A percentile compares a stretch with the other conserved stretches of the same genome.
Conservation (phyloP, 2,888 invertebrate genomes). For the Catocala fraxini region DNA sequence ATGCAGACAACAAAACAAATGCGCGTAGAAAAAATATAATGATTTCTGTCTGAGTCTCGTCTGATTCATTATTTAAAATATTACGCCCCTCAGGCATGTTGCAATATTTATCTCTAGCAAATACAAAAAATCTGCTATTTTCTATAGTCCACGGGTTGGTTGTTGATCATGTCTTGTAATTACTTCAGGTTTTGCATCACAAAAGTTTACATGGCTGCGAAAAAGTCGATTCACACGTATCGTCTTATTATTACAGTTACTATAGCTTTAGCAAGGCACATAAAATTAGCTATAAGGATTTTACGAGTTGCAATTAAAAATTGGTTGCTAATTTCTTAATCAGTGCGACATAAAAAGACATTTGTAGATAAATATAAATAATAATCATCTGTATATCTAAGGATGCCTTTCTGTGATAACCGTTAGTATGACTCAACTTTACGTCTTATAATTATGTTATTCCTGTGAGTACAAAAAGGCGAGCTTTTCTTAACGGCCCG, state of each 20-base stretch:
- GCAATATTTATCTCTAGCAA: slow-evolving; percentile 28
- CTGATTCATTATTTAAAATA: slow-evolving; percentile 38
- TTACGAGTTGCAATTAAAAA: slow-evolving; percentile 32
- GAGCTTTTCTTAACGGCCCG: slow-evolving; percentile 46
- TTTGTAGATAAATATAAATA: slow-evolving; percentile 18
- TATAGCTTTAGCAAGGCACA: too few species aligned
- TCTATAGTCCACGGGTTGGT: slow-evolving; percentile 19
- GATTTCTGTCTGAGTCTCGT: slow-evolving; percentile 42
- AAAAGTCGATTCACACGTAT: slow-evolving; percentile 23
- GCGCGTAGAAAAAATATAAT: slow-evolving; percentile 32
- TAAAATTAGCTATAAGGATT: slow-evolving; percentile 17
- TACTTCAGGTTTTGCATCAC: slow-evolving; percentile 22
- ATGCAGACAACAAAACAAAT: slow-evolving; percentile 38
- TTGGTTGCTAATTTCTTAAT: slow-evolving; percentile 32
- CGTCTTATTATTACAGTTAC: background rate
- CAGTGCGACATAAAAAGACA: slow-evolving; percentile 28
- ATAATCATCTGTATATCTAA: slow-evolving; percentile 27
- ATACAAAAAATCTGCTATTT: slow-evolving; percentile 24
- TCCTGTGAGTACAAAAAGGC: slow-evolving; percentile 38
- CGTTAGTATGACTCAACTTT: slow-evolving; percentile 42
- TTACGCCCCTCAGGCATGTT: slow-evolving; percentile 25
- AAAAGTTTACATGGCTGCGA: slow-evolving; percentile 15
- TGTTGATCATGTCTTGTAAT: slow-evolving; percentile 30
- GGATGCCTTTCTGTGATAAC: slow-evolving; percentile 26
- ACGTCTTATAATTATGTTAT: slow-evolving; percentile 42